Evolutionary conservation across 1,140 invertebrate species (phyloP).

Genomic region (Leucophenga varia): DNA sequence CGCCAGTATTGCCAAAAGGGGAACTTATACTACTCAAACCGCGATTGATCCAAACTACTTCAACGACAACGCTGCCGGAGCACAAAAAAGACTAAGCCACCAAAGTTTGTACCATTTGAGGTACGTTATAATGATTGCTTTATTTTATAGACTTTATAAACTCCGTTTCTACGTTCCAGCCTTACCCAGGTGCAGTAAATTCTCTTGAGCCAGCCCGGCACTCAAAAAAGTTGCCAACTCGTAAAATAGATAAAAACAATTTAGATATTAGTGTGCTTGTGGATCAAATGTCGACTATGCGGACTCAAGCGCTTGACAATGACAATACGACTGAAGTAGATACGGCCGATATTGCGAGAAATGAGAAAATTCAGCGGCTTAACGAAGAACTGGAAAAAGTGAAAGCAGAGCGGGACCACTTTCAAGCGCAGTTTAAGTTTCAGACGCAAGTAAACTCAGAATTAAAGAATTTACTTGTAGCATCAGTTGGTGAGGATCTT

Average conservation of each 20-base stretch:
- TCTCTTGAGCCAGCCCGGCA: conserved; percentile 69
- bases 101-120: conserved; percentile 87
- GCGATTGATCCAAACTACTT: conserved; percentile 22
- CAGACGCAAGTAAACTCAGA: conserved; percentile 85
- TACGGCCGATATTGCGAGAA: neutral
- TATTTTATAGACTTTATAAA: too few relatives aligned
- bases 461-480: conserved; percentile 88
- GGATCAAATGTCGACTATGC: conserved; percentile 67
- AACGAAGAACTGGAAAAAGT: conserved; percentile 52
- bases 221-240: conserved; percentile 10
- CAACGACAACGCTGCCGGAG: conserved; percentile 18
- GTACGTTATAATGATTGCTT: too few relatives aligned
- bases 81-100: conserved; percentile 67
- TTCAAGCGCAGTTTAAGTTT: conserved; percentile 72
- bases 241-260: conserved; percentile 61
- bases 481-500: conserved; percentile 91
- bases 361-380: conserved; percentile 24
- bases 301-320: conserved; percentile 59
- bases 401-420: conserved; percentile 64
- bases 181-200: conserved; percentile 82
- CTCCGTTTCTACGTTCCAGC: too few relatives aligned
- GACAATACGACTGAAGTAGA: conserved; percentile 11
- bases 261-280: conserved; percentile 70
- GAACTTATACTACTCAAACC: conserved; percentile 44
- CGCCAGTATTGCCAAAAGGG: conserved; percentile 42